Conservation (phyloP, 2,888 invertebrate genomes). For the Axea sp. region DNA sequence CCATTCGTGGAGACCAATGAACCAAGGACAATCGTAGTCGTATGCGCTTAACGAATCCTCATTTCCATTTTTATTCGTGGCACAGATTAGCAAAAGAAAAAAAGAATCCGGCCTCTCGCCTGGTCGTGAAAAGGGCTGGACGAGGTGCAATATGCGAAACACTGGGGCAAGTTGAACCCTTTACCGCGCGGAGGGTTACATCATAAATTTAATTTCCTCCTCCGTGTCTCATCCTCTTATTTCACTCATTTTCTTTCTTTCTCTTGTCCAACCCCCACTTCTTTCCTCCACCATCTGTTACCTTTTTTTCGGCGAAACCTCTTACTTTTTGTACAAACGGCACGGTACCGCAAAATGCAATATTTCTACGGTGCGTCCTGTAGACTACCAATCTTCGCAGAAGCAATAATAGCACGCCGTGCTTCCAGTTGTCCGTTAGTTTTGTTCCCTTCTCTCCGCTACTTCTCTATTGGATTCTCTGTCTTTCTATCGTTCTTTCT, state of each 20-base stretch:
- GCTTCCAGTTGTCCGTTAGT: constrained; percentile 74
- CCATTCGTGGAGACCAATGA: constrained; percentile 21
- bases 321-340: constrained; percentile 64
- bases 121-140: constrained; percentile 39
- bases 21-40: constrained; percentile 22
- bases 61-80: constrained; percentile 52
- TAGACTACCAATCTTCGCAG: constrained; percentile 75
- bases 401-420: constrained; percentile 76
- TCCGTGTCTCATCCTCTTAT: constrained; percentile 53
- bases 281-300: constrained; percentile 55
- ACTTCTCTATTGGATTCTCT: constrained; percentile 29
- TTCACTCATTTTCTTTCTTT: constrained; percentile 27
- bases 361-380: constrained; percentile 73
- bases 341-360: constrained; percentile 71
- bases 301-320: constrained; percentile 66
- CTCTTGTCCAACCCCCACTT: constrained; percentile 22
- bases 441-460: constrained; percentile 56
- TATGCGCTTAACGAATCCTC: constrained; percentile 43
- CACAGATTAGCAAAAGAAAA: constrained; percentile 46
- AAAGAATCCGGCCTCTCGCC: constrained; percentile 20
- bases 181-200: constrained; percentile 55
- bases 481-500: constrained; percentile 22
- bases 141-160: constrained; percentile 50
- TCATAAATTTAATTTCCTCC: constrained; percentile 62
- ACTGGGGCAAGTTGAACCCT: constrained; percentile 50